phyloP scores from a whole-genome alignment of 92 coral and sea anemone genomes.

The Parazoanthus darwini region DNA sequence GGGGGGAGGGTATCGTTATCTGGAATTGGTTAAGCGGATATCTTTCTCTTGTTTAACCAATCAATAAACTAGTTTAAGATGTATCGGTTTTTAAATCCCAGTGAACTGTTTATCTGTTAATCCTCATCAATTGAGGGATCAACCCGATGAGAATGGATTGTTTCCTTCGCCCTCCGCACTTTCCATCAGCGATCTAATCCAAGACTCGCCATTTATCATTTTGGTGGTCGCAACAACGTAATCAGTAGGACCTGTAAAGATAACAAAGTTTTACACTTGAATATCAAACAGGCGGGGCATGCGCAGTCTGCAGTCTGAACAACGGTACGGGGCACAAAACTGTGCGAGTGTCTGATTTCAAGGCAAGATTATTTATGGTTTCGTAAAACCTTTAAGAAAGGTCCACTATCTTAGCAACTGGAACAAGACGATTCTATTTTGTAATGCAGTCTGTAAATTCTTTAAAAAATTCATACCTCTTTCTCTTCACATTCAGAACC shows the following conservation, averaged over 20 bases:
- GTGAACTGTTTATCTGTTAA: background rate
- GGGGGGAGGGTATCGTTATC: too few relatives aligned
- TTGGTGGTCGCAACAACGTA: slow-evolving; percentile 94
- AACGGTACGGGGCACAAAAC: background rate
- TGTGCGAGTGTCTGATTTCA: background rate
- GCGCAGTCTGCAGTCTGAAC: background rate
- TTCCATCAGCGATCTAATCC: slow-evolving; percentile 91
- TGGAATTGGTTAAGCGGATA: background rate
- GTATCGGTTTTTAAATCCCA: background rate
- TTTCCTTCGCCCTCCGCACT: slow-evolving; percentile 44
- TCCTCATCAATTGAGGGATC: background rate
- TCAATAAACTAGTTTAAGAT: background rate
- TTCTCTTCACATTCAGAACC: too few relatives aligned
- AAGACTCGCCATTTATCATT: slow-evolving; percentile 81
- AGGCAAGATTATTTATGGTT: background rate
- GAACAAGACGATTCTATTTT: too few relatives aligned
- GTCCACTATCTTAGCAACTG: too few relatives aligned
- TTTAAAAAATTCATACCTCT: too few relatives aligned
- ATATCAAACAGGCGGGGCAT: background rate
- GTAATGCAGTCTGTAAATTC: too few relatives aligned
- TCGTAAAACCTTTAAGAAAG: too few relatives aligned
- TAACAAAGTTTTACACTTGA: background rate
- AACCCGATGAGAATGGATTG: slow-evolving; percentile 70
- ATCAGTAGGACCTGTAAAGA: slow-evolving; percentile 85
- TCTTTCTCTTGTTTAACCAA: background rate